Conservation (phyloP, 2,113 vertebrate species). For the Pollachius pollachius region DNA sequence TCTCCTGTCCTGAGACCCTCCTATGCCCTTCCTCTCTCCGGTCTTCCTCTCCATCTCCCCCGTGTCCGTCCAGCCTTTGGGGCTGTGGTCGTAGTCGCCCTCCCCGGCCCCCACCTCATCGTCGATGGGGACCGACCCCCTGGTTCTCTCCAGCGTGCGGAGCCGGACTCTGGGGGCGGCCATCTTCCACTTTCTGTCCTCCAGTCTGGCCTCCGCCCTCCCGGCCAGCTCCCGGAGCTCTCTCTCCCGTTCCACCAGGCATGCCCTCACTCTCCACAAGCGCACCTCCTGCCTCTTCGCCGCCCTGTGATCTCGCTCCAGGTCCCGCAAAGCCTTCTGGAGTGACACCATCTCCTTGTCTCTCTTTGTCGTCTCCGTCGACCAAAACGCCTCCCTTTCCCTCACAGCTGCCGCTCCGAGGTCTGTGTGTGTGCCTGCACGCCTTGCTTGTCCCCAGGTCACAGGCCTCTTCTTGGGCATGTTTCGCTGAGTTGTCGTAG, state of each 20-base stretch:
- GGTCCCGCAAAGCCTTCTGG: neutral
- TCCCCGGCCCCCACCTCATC: too few species aligned
- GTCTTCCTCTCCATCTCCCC: too few species aligned
- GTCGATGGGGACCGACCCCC: too few species aligned
- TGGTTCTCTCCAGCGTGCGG: too few species aligned
- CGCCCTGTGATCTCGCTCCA: neutral
- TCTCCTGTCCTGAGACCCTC: too few species aligned
- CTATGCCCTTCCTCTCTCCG: too few species aligned
- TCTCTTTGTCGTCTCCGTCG: neutral
- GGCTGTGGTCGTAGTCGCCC: too few species aligned
- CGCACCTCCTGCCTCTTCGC: neutral
- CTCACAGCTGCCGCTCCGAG: neutral
- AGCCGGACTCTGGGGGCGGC: constrained; percentile 6
- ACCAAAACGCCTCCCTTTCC: neutral
- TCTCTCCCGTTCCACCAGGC: constrained; percentile 5
- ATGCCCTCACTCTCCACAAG: neutral
- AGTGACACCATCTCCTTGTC: neutral
- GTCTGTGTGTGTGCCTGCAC: too few species aligned
- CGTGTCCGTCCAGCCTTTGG: too few species aligned
- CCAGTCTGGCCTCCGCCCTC: constrained; percentile 24
- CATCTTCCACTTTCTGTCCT: constrained; percentile 28
- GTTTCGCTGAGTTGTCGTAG: too few species aligned
- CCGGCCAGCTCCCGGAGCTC: neutral
- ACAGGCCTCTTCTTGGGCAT: too few species aligned
- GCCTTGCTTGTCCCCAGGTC: too few species aligned